These are phyloP conservation scores for Agrilus mali DNA, from an alignment of 2,888 invertebrate genomes.

Conservation along the genomic window DNA sequence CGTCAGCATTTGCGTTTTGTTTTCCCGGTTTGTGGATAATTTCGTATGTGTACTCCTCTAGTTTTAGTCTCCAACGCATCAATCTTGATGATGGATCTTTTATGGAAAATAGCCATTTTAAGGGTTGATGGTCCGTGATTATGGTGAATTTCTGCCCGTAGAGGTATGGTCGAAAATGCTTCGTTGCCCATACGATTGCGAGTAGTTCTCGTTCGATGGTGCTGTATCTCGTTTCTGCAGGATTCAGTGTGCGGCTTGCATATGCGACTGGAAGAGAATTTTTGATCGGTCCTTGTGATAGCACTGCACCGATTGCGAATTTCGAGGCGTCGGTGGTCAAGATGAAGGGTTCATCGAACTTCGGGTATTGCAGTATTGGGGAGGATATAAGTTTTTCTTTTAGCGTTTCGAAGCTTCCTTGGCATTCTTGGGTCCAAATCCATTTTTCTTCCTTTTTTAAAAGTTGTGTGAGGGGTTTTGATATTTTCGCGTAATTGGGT, in stretches of 20 bases:
- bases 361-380: slow-evolving; percentile 15
- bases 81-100: slow-evolving; percentile 28
- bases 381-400: slow-evolving; percentile 13
- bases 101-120: slow-evolving; percentile 31
- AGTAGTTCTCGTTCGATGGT: slow-evolving; percentile 18
- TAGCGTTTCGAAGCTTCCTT: slow-evolving; percentile 12
- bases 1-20: no score
- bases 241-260: slow-evolving; percentile 17
- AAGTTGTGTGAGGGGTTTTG: slow-evolving; percentile 11
- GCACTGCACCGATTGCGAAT: slow-evolving; percentile 15
- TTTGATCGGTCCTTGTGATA: slow-evolving; percentile 13
- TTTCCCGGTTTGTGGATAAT: no score
- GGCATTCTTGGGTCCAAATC: slow-evolving; percentile 7
- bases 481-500: slow-evolving; percentile 9
- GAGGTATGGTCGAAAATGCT: slow-evolving; percentile 30
- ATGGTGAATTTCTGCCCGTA: slow-evolving; percentile 25
- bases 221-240: slow-evolving; percentile 17
- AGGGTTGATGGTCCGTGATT: slow-evolving; percentile 33
- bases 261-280: slow-evolving; percentile 17
- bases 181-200: slow-evolving; percentile 21
- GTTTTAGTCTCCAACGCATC: slow-evolving; percentile 23
- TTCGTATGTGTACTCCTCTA: no score
- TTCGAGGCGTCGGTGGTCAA: slow-evolving; percentile 18
- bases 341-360: slow-evolving; percentile 13
- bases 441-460: slow-evolving; percentile 8